Conservation (phyloP, 2,888 invertebrate species). For the Macroteleia sp. region DNA sequence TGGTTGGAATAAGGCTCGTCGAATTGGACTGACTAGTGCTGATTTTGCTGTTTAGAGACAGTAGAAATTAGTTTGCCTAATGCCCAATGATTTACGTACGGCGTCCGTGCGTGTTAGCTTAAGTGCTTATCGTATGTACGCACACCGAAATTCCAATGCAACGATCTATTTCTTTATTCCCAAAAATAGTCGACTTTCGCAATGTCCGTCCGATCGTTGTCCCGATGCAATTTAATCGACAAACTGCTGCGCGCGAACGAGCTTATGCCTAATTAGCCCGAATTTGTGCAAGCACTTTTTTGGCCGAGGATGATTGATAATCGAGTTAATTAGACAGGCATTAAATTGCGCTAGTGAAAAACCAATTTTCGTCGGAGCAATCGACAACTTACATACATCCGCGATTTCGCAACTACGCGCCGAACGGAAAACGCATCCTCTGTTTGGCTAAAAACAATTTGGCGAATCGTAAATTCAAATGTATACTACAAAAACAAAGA, state of each 20-base stretch:
- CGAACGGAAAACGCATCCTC: conserved; percentile 20
- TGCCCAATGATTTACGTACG: conserved; percentile 78
- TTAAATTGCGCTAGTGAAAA: conserved; percentile 30
- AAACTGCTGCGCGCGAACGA: too few species aligned
- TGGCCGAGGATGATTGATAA: conserved; percentile 22
- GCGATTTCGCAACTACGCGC: conserved; percentile 17
- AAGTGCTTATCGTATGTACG: conserved; percentile 66
- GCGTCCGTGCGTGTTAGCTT: conserved; percentile 73
- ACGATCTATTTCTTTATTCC: conserved; percentile 8
- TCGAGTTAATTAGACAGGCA: conserved; percentile 36
- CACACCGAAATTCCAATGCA: neutral
- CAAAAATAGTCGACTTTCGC: conserved; percentile 3
- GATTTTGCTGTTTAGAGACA: conserved; percentile 76
- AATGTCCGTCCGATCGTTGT: neutral
- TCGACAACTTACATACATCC: conserved; percentile 36
- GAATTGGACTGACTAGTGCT: conserved; percentile 61
- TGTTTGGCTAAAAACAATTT: conserved; percentile 56
- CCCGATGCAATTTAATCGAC: neutral
- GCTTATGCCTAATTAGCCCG: too few species aligned
- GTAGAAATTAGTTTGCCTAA: conserved; percentile 79
- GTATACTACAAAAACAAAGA: conserved; percentile 57
- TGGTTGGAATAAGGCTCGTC: too few species aligned
- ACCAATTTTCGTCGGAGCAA: conserved; percentile 33
- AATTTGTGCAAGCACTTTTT: too few species aligned
- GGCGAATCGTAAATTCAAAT: conserved; percentile 60